Conservation (phyloP, 2,113 vertebrate species). For the Clarias magur region DNA sequence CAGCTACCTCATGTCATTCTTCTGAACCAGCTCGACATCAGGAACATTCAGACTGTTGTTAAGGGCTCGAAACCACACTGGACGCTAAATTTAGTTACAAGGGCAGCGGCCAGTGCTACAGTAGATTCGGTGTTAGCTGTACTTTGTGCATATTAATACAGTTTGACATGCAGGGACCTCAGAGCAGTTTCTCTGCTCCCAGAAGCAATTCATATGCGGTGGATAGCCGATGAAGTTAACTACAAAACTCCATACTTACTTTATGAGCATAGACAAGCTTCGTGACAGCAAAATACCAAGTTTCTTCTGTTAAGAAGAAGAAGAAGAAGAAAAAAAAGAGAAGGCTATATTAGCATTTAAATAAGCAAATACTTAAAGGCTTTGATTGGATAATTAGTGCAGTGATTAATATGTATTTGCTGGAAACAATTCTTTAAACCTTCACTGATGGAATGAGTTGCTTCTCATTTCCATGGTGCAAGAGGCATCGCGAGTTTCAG, state of each 20-base stretch:
- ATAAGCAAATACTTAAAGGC: too few species aligned
- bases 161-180: conserved; percentile 1
- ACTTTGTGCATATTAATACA: not conserved
- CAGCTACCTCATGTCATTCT: not conserved
- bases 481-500: too few species aligned
- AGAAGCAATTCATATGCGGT: conserved; percentile 17
- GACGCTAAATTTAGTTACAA: not conserved
- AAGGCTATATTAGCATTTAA: too few species aligned
- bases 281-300: not conserved
- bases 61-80: not conserved
- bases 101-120: not conserved
- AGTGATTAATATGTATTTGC: too few species aligned
- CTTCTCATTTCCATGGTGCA: too few species aligned
- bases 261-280: not conserved
- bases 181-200: not conserved
- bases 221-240: not conserved
- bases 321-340: too few species aligned
- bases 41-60: conserved; percentile 1
- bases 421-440: too few species aligned
- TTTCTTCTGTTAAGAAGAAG: not conserved
- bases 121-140: conserved; percentile 20
- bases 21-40: not conserved
- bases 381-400: too few species aligned
- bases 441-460: too few species aligned
- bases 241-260: not conserved